These are phyloP conservation scores for Rutpela maculata DNA, from an alignment of 2,888 invertebrate genomes.

Conservation along the genomic window DNA sequence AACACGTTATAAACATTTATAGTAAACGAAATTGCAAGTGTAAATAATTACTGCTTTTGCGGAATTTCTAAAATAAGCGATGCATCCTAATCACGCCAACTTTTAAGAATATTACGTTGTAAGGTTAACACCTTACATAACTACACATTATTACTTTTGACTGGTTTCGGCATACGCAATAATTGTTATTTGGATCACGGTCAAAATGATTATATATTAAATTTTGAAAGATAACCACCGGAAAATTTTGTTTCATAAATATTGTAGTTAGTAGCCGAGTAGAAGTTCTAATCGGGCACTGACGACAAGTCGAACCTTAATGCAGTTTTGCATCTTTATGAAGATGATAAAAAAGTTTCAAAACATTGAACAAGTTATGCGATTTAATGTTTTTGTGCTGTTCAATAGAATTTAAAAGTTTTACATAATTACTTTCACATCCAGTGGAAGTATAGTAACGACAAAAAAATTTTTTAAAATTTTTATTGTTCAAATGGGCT, in stretches of 20 bases:
- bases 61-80: conserved; percentile 32
- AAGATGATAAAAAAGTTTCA: no score
- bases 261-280: background rate
- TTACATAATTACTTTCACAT: no score
- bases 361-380: no score
- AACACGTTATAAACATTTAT: background rate
- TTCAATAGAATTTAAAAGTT: no score
- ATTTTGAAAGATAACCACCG: background rate
- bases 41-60: background rate
- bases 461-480: no score
- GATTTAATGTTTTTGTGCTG: no score
- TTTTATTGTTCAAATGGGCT: no score
- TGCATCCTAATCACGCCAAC: conserved; percentile 10
- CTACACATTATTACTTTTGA: conserved; percentile 4
- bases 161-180: conserved; percentile 12
- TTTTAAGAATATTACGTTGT: conserved; percentile 9
- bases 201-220: background rate
- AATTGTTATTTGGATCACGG: conserved; percentile 28
- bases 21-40: background rate
- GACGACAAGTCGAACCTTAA: no score
- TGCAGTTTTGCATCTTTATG: no score
- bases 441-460: no score
- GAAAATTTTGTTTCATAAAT: background rate
- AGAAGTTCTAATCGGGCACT: no score
- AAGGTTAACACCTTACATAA: conserved; percentile 21